Conservation (phyloP, 2,888 invertebrate genomes). For the Platynereis dumerilii region DNA sequence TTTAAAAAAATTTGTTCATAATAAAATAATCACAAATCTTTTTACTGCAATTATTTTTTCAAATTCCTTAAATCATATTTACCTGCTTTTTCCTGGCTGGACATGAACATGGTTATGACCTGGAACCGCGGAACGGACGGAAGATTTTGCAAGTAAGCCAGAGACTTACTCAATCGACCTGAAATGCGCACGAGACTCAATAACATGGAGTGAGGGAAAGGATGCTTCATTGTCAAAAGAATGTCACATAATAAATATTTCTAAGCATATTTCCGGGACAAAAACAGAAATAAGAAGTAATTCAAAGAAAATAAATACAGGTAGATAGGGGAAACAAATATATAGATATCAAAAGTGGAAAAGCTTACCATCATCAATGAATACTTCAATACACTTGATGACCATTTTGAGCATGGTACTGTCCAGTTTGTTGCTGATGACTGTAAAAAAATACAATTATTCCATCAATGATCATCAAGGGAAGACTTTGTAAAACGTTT, state of each 20-base stretch:
- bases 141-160: conserved; percentile 43
- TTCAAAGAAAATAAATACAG: no score
- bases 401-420: conserved; percentile 55
- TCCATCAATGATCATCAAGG: no score
- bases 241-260: no score
- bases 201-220: no score
- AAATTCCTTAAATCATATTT: conserved; percentile 11
- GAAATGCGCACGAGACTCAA: no score
- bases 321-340: no score
- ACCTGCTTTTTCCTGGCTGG: conserved; percentile 49
- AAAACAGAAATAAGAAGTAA: no score
- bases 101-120: conserved; percentile 51
- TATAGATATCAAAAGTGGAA: no score
- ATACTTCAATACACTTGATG: conserved; percentile 44
- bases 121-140: conserved; percentile 47
- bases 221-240: no score
- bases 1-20: not conserved
- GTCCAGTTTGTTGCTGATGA: conserved; percentile 61
- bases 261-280: no score
- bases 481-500: no score
- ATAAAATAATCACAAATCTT: not conserved
- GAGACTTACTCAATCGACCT: conserved; percentile 44
- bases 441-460: conserved; percentile 41
- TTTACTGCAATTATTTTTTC: not conserved
- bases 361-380: conserved; percentile 18